phyloP scores from a whole-genome alignment of 2,113 vertebrate species.

The Hemiscyllium ocellatum region DNA sequence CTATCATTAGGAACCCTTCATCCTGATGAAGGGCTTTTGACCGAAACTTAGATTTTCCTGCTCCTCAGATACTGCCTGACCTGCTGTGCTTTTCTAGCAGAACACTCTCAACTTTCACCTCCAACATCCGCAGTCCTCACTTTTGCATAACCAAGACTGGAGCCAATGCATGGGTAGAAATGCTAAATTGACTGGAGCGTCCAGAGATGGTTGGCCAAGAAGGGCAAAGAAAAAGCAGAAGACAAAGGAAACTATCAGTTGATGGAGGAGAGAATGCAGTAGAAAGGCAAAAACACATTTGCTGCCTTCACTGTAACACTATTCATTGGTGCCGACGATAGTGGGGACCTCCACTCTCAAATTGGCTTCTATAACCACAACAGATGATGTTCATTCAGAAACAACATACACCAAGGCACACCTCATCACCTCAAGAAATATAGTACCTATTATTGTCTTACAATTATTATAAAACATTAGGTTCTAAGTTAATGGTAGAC shows the following conservation, averaged over 20 bases:
- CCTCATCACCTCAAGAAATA: too few relatives aligned
- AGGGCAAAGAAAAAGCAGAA: not conserved
- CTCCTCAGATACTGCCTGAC: too few relatives aligned
- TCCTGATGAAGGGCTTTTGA: too few relatives aligned
- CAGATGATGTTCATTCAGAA: not conserved
- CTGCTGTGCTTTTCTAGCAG: too few relatives aligned
- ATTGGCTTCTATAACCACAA: not conserved
- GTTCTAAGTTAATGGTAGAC: not conserved
- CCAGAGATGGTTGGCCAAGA: too few relatives aligned
- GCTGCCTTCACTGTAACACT: not conserved
- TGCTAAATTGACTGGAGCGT: not conserved
- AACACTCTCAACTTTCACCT: too few relatives aligned
- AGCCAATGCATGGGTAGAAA: not conserved
- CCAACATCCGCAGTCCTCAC: too few relatives aligned
- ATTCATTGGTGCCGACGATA: not conserved
- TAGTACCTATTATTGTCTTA: not conserved
- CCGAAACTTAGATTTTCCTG: too few relatives aligned
- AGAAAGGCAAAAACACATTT: not conserved
- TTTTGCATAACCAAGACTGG: not conserved
- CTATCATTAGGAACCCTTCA: too few relatives aligned
- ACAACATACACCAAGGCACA: not conserved
- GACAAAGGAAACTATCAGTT: not conserved
- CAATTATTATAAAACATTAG: too few relatives aligned
- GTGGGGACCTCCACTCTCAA: not conserved
- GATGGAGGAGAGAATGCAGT: not conserved